A percentile compares a stretch with the other conserved stretches of the same genome.
These are phyloP conservation scores for Tenthredo scrophulariae DNA, from an alignment of 2,888 invertebrate species.

Conservation along the genomic window DNA sequence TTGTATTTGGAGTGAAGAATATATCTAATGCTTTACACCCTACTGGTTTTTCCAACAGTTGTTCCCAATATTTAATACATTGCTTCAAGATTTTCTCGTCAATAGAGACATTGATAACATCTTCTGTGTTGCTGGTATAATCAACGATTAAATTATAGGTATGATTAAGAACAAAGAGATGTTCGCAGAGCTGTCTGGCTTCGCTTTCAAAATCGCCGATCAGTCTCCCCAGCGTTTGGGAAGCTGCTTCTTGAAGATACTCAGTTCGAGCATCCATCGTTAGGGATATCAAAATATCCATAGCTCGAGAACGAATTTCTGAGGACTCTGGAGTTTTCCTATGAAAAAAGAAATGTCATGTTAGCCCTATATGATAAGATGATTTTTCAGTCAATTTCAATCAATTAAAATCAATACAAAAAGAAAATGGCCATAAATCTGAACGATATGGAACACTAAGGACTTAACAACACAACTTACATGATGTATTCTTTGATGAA, in stretches of 20 bases:
- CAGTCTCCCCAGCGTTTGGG: constrained; percentile 83
- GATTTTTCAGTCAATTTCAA: neutral
- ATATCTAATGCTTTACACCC: constrained; percentile 91
- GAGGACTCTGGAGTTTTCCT: constrained; percentile 83
- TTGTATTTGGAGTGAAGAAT: constrained; percentile 86
- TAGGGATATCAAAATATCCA: constrained; percentile 87
- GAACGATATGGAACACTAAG: constrained; percentile 15
- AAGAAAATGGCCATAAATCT: neutral
- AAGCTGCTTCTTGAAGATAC: constrained; percentile 84
- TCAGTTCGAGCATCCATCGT: constrained; percentile 89
- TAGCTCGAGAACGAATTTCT: constrained; percentile 82
- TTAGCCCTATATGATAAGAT: neutral
- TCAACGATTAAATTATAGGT: constrained; percentile 85
- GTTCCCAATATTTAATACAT: constrained; percentile 92
- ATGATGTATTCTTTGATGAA: constrained; percentile 83
- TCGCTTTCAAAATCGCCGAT: constrained; percentile 84
- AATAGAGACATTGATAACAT: constrained; percentile 76
- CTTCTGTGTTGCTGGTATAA: constrained; percentile 79
- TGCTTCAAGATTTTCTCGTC: constrained; percentile 84
- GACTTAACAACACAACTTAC: constrained; percentile 69
- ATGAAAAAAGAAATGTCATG: constrained; percentile 4
- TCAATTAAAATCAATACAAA: neutral
- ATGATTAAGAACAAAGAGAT: constrained; percentile 83
- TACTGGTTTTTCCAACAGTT: constrained; percentile 89
- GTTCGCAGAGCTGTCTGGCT: constrained; percentile 83